phyloP scores from a whole-genome alignment of 2,113 vertebrate species.

The Atrichornis clamosus region DNA sequence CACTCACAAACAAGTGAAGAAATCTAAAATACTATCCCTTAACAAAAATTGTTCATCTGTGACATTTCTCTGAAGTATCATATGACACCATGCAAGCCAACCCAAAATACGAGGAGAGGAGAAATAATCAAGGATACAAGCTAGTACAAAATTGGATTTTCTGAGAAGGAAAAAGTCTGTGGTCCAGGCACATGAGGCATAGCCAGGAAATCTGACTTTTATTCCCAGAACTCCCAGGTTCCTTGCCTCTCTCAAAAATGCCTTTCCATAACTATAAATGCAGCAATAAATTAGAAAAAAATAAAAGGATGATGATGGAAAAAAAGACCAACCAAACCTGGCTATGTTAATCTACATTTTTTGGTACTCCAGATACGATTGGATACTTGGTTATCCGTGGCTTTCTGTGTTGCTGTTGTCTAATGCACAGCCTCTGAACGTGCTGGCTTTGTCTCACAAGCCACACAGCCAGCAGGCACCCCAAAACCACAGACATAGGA shows the following conservation, averaged over 20 bases:
- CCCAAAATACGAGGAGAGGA: not conserved
- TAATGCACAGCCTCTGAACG: not conserved
- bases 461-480: not conserved
- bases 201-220: not conserved
- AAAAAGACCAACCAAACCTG: not conserved
- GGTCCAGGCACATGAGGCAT: not conserved
- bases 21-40: not conserved
- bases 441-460: not conserved
- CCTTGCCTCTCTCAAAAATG: not conserved
- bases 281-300: not conserved
- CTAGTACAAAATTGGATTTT: not conserved
- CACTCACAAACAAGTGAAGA: not conserved
- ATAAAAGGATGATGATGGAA: not conserved
- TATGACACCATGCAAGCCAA: not conserved
- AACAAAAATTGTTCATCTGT: not conserved
- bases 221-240: not conserved
- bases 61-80: not conserved
- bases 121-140: not conserved
- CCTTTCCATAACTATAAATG: not conserved
- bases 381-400: not conserved
- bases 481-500: not conserved
- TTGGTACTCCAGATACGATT: not conserved
- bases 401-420: not conserved
- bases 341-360: not conserved
- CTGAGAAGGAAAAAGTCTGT: not conserved